Conservation (phyloP, 2,888 invertebrate species). For the Adela reaumurella region DNA sequence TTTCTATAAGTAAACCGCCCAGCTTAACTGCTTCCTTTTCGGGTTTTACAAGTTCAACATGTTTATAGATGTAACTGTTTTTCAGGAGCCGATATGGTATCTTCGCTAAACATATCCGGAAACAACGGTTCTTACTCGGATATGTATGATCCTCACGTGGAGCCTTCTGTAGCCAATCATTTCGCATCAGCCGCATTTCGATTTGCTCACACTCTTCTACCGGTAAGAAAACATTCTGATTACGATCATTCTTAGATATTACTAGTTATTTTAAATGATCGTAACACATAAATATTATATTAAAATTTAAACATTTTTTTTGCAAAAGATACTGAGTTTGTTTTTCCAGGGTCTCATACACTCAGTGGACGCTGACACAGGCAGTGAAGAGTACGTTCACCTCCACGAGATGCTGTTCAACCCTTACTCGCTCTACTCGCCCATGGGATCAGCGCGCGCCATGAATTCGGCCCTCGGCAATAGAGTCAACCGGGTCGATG, state of each 20-base stretch:
- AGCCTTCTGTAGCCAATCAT: slow-evolving; percentile 78
- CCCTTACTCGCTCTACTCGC: slow-evolving; percentile 66
- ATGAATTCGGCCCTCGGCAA: slow-evolving; percentile 66
- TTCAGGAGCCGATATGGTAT: slow-evolving; percentile 53
- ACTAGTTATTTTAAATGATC: too few relatives aligned
- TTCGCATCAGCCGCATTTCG: slow-evolving; percentile 84
- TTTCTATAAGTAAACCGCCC: too few relatives aligned
- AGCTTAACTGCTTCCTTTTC: too few relatives aligned
- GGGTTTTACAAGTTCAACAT: too few relatives aligned
- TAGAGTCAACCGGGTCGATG: slow-evolving; percentile 57
- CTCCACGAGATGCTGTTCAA: slow-evolving; percentile 79
- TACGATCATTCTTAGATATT: too few relatives aligned
- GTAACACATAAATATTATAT: too few relatives aligned
- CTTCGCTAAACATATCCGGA: slow-evolving; percentile 50
- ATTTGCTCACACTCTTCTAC: slow-evolving; percentile 84
- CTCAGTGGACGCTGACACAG: slow-evolving; percentile 54
- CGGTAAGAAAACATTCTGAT: too few relatives aligned
- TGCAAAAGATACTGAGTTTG: too few relatives aligned
- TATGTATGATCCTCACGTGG: slow-evolving; percentile 61
- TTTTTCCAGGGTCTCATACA: slow-evolving; percentile 65
- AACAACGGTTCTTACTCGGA: slow-evolving; percentile 41
- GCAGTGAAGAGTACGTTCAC: slow-evolving; percentile 61
- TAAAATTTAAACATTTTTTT: too few relatives aligned
- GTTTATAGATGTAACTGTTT: too few relatives aligned
- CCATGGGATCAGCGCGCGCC: slow-evolving; percentile 60